Conservation (phyloP, 2,888 invertebrate species). For the Tanaodytes sp. region DNA sequence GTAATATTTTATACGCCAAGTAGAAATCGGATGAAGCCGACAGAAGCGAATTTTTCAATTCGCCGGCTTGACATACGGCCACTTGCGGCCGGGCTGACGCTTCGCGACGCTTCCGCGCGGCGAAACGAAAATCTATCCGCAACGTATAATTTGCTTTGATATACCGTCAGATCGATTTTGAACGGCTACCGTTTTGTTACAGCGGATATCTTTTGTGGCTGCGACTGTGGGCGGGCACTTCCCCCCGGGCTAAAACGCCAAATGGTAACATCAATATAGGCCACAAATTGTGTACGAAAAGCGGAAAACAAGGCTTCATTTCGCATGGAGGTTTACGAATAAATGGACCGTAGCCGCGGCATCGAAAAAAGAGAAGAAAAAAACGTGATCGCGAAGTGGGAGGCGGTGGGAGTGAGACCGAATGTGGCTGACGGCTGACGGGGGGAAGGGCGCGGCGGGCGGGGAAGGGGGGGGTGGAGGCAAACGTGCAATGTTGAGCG, state of each 20-base stretch:
- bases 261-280: constrained; percentile 66
- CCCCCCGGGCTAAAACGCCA: constrained; percentile 69
- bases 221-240: constrained; percentile 70
- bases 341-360: constrained; percentile 52
- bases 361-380: constrained; percentile 33
- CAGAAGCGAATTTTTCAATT: constrained; percentile 56
- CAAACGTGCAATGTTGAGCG: constrained; percentile 35
- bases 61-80: constrained; percentile 44
- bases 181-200: constrained; percentile 71
- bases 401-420: too few species aligned
- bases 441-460: too few species aligned
- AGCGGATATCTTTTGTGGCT: constrained; percentile 72
- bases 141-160: constrained; percentile 71
- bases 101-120: constrained; percentile 50
- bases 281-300: constrained; percentile 57
- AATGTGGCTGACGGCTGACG: too few species aligned
- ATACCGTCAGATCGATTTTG: constrained; percentile 68
- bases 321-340: constrained; percentile 54
- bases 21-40: constrained; percentile 57
- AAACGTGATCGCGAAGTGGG: too few species aligned
- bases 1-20: constrained; percentile 56
- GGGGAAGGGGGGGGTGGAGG: constrained; percentile 20
- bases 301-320: constrained; percentile 56
- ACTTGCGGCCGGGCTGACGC: constrained; percentile 42
- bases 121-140: constrained; percentile 64